Conservation (phyloP, 2,797 vertebrate genomes). For the Anguilla pacifica region DNA sequence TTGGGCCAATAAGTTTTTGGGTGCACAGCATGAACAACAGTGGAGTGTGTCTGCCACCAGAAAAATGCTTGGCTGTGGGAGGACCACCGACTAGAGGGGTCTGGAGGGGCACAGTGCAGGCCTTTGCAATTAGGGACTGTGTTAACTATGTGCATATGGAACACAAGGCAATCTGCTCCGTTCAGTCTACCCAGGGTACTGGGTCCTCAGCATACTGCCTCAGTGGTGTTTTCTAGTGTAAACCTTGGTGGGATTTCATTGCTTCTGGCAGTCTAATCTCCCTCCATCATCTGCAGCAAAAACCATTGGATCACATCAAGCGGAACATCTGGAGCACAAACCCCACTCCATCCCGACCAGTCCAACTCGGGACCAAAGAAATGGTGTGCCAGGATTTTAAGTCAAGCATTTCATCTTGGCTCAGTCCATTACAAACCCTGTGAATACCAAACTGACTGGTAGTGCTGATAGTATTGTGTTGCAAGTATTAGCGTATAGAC, state of each 20-base stretch:
- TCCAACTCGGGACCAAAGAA: not conserved
- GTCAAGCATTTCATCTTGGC: not conserved
- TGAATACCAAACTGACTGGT: constrained; percentile 15
- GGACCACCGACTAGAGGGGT: not conserved
- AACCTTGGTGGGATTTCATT: not conserved
- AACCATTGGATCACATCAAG: not conserved
- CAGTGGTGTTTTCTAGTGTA: not conserved
- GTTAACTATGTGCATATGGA: constrained; percentile 11
- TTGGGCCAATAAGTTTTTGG: not conserved
- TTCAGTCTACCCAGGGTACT: not conserved
- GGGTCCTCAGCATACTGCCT: not conserved
- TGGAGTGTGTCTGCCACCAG: not conserved
- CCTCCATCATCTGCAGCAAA: not conserved
- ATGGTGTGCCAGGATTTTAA: not conserved
- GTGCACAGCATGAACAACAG: constrained; percentile 2
- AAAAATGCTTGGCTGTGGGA: constrained; percentile 17
- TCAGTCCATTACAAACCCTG: not conserved
- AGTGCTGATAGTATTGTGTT: not conserved
- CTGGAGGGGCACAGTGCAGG: not conserved
- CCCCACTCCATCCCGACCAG: not conserved
- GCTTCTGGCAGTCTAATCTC: not conserved
- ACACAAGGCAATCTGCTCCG: not conserved
- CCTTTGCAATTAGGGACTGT: not conserved
- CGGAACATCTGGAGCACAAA: not conserved
- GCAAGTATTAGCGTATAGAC: not conserved